Conservation (phyloP, 2,113 vertebrate species). For the Arenaria interpres region DNA sequence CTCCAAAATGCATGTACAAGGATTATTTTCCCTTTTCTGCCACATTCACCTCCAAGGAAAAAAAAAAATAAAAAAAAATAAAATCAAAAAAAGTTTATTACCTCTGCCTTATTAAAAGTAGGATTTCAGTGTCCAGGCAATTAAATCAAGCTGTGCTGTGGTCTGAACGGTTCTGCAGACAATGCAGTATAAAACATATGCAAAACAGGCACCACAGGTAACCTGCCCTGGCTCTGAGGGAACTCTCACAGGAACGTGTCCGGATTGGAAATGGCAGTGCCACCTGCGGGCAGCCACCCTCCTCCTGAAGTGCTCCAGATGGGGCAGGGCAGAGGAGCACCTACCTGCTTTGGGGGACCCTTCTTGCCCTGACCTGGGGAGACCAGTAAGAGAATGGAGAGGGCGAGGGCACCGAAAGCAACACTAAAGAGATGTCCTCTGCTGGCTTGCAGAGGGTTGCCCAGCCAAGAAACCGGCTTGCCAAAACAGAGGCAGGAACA, state of each 20-base stretch:
- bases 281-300: not conserved
- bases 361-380: rapidly evolving
- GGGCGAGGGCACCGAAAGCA: not conserved
- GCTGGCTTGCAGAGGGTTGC: not conserved
- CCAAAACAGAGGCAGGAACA: not conserved
- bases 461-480: not conserved
- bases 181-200: not conserved
- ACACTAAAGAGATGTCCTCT: not conserved
- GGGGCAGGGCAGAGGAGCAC: not conserved
- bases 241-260: not conserved
- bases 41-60: not conserved
- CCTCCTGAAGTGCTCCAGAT: not conserved
- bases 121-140: not conserved
- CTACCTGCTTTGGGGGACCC: rapidly evolving
- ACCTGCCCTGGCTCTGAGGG: not conserved
- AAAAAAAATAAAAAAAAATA: not conserved
- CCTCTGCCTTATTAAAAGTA: not conserved
- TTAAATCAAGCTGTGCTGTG: not conserved
- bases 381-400: not conserved
- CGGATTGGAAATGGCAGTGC: not conserved
- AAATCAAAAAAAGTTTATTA: not conserved
- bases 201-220: rapidly evolving
- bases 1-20: rapidly evolving
- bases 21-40: not conserved
- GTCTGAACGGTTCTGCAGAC: not conserved